Conservation (phyloP, 2,888 invertebrate genomes). For the Dryobota labecula region DNA sequence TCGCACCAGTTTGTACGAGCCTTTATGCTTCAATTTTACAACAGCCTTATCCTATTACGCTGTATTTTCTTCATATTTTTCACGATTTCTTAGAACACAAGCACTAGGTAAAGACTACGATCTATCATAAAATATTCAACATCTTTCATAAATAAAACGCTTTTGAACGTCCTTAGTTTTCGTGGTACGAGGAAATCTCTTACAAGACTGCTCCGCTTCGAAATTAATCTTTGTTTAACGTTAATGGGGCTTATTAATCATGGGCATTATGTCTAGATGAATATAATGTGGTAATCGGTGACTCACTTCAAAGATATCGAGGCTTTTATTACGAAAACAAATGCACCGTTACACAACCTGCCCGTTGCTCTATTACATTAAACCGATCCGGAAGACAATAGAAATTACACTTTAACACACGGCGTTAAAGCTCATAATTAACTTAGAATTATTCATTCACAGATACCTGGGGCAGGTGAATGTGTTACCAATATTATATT, state of each 20-base stretch:
- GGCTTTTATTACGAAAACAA: slow-evolving; percentile 85
- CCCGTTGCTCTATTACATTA: slow-evolving; percentile 70
- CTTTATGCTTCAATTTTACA: slow-evolving; percentile 7
- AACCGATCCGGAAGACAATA: slow-evolving; percentile 49
- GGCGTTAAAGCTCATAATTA: slow-evolving; percentile 61
- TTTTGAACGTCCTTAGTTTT: slow-evolving; percentile 55
- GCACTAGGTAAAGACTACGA: slow-evolving; percentile 4
- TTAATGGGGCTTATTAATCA: slow-evolving; percentile 88
- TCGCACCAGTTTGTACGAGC: too few species aligned
- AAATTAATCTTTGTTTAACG: slow-evolving; percentile 89
- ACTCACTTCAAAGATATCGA: slow-evolving; percentile 81
- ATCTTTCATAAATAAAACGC: slow-evolving; percentile 37
- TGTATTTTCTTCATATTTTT: slow-evolving; percentile 6
- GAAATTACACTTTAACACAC: slow-evolving; percentile 65
- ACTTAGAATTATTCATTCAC: slow-evolving; percentile 14
- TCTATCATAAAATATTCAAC: slow-evolving; percentile 33
- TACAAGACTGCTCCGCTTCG: slow-evolving; percentile 70
- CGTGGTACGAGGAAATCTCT: slow-evolving; percentile 73
- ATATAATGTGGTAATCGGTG: slow-evolving; percentile 86
- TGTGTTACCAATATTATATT: slow-evolving; percentile 79
- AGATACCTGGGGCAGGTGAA: slow-evolving; percentile 80
- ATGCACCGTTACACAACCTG: slow-evolving; percentile 83
- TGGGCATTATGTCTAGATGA: slow-evolving; percentile 84
- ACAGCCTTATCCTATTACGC: neutral
- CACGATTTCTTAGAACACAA: neutral